Percentiles rank a stretch among this genome's conserved stretches.
Conservation (phyloP, 2,797 vertebrate genomes). For the Enteromius afrohamiltoni region DNA sequence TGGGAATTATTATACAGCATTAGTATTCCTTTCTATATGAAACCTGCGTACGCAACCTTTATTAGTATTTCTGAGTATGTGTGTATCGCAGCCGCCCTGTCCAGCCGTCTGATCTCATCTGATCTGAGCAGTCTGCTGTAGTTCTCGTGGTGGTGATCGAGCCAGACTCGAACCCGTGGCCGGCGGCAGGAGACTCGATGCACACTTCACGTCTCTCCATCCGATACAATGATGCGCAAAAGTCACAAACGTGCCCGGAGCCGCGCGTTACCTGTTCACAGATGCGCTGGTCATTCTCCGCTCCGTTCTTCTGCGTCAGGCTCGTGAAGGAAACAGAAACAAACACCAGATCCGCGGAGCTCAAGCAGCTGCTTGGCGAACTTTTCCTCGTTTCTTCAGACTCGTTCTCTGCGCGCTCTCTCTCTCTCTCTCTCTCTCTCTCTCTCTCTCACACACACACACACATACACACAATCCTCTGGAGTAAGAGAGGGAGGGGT, state of each 20-base stretch:
- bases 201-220: background rate
- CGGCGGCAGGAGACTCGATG: background rate
- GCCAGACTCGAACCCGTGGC: background rate
- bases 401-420: conserved; percentile 40
- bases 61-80: background rate
- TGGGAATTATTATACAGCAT: background rate
- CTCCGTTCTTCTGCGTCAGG: conserved; percentile 13
- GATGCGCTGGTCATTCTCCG: conserved; percentile 71
- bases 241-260: background rate
- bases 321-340: background rate
- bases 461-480: conserved; percentile 57
- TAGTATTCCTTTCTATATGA: background rate
- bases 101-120: background rate
- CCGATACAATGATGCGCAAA: background rate
- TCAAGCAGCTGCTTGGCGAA: background rate
- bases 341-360: conserved; percentile 16
- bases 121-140: background rate
- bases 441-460: conserved; percentile 27
- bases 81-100: background rate
- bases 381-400: conserved; percentile 49
- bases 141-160: background rate
- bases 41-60: background rate
- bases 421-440: background rate
- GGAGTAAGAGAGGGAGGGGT: conserved; percentile 69
- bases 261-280: conserved; percentile 74